Conservation (phyloP, 1,140 invertebrate genomes). For the Polyergus mexicanus region DNA sequence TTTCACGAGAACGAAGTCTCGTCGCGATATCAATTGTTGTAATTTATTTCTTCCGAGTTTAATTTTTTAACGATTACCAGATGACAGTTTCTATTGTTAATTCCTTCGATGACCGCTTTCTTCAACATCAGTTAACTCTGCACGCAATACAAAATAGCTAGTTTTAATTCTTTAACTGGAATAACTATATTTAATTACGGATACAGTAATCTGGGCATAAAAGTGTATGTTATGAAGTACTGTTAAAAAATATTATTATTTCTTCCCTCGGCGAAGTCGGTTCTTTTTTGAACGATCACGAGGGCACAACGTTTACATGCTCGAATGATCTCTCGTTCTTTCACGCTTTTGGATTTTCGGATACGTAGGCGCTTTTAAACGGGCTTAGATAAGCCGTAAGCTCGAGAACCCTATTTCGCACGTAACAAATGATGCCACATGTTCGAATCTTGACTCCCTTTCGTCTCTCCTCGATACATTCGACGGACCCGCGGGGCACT, state of each 20-base stretch:
- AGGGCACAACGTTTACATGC: slow-evolving; percentile 69
- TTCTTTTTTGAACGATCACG: slow-evolving; percentile 7
- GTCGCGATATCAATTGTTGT: neutral
- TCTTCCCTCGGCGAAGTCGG: neutral
- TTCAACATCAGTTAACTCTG: neutral
- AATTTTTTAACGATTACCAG: neutral
- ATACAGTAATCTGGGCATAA: neutral
- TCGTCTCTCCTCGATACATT: slow-evolving; percentile 15
- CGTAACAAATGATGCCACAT: slow-evolving; percentile 87
- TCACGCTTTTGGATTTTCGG: slow-evolving; percentile 70
- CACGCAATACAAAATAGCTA: neutral
- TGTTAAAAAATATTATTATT: slow-evolving; percentile 2
- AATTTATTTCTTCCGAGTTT: neutral
- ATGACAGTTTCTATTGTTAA: neutral
- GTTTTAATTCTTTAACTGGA: neutral
- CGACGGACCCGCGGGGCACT: slow-evolving; percentile 68
- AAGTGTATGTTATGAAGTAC: neutral
- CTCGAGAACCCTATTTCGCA: slow-evolving; percentile 73
- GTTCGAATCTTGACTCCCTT: slow-evolving; percentile 83
- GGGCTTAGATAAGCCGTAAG: slow-evolving; percentile 70
- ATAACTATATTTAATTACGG: neutral
- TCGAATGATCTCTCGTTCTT: slow-evolving; percentile 67
- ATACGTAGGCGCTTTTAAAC: slow-evolving; percentile 76
- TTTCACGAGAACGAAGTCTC: neutral
- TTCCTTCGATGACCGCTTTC: neutral